Conservation (phyloP, 2,797 vertebrate genomes). For the Peromyscus attwateri region DNA sequence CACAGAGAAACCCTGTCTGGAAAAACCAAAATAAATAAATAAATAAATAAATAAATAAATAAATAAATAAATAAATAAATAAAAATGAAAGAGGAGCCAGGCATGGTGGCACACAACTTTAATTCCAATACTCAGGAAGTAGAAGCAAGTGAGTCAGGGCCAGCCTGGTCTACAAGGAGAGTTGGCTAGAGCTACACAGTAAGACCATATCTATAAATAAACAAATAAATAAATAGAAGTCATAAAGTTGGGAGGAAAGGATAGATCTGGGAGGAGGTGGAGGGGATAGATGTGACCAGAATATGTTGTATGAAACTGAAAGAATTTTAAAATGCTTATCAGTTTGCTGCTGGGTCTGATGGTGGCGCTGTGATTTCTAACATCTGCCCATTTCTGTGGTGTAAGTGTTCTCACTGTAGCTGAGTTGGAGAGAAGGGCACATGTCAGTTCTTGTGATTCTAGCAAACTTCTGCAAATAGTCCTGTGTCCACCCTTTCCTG, state of each 20-base stretch:
- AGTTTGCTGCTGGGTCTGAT: neutral
- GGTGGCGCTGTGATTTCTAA: neutral
- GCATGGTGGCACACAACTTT: neutral
- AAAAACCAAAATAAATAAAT: too few relatives aligned
- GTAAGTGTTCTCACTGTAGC: neutral
- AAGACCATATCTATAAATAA: neutral
- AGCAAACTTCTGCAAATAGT: neutral
- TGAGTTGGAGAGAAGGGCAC: neutral
- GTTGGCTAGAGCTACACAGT: neutral
- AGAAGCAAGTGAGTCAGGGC: neutral
- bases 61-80: too few relatives aligned
- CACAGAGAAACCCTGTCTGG: too few relatives aligned
- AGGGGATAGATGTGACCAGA: neutral
- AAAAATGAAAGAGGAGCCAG: neutral
- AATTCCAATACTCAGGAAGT: neutral
- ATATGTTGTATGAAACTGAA: neutral
- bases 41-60: too few relatives aligned
- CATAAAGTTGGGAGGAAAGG: neutral
- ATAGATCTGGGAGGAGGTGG: neutral
- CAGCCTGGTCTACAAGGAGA: neutral
- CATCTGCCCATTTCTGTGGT: neutral
- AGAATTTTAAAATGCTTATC: neutral
- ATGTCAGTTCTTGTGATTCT: neutral
- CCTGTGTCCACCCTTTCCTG: neutral
- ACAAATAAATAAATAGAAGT: neutral